Evolutionary conservation across 1,140 invertebrate species (phyloP).

Genomic region (Thereuonema tuberculata): DNA sequence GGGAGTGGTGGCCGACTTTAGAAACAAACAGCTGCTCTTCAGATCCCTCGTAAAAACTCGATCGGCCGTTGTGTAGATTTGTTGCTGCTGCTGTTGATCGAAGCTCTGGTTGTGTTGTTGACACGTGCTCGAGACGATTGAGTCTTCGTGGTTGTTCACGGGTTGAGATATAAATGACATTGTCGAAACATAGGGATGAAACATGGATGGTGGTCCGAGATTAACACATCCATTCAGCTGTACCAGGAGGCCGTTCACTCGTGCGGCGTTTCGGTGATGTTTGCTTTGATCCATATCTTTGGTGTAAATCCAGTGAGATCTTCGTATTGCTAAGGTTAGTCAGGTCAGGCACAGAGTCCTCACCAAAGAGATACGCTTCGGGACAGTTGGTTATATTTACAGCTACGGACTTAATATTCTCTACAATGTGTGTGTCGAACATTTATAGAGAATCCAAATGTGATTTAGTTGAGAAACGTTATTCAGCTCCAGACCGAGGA

Average conservation of each 20-base stretch:
- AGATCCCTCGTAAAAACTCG: background rate
- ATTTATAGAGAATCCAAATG: constrained; percentile 27
- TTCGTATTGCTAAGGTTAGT: constrained; percentile 75
- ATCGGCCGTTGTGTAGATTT: background rate
- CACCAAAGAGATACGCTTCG: constrained; percentile 6
- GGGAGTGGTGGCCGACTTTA: constrained; percentile 34
- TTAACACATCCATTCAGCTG: constrained; percentile 23
- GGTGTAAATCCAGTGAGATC: constrained; percentile 71
- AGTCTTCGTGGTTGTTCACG: constrained; percentile 64
- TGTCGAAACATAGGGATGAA: background rate
- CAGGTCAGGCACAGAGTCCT: constrained; percentile 40
- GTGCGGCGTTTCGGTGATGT: background rate
- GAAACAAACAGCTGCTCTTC: constrained; percentile 26
- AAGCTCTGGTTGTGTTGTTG: constrained; percentile 30
- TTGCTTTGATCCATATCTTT: constrained; percentile 43
- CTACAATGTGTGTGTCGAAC: constrained; percentile 23
- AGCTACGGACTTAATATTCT: constrained; percentile 20
- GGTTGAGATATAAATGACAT: constrained; percentile 73
- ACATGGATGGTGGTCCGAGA: too few species aligned
- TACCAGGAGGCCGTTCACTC: constrained; percentile 12
- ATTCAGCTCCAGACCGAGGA: constrained; percentile 7
- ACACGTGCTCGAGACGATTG: constrained; percentile 22
- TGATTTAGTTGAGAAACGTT: constrained; percentile 9
- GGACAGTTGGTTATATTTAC: constrained; percentile 5
- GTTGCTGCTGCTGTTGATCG: constrained; percentile 30